These are phyloP conservation scores for Anabacerthia variegaticeps DNA, from an alignment of 2,797 vertebrate species.

Conservation along the genomic window DNA sequence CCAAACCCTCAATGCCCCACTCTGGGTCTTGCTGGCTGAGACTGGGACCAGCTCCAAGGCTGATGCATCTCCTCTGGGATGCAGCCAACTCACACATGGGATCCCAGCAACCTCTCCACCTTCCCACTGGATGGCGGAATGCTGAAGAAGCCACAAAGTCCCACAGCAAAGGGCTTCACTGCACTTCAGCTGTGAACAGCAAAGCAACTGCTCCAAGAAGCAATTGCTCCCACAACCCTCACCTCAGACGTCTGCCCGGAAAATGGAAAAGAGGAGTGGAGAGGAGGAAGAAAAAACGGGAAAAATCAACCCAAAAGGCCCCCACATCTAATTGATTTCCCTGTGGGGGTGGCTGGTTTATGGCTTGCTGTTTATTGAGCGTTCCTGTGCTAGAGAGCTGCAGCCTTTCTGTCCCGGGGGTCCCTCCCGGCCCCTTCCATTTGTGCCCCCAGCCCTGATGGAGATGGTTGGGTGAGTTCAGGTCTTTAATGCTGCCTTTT, in stretches of 20 bases:
- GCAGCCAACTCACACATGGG: rapidly evolving
- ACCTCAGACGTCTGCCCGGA: constrained; percentile 8
- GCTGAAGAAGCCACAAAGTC: not conserved
- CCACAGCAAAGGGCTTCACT: not conserved
- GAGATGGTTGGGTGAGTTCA: not conserved
- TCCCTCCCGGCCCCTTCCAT: not conserved
- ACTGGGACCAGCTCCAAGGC: not conserved
- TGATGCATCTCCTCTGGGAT: not conserved
- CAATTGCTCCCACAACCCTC: not conserved
- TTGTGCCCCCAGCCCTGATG: not conserved
- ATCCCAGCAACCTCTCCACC: not conserved
- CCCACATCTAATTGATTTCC: constrained; percentile 12
- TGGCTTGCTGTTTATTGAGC: not conserved
- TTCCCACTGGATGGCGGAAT: rapidly evolving
- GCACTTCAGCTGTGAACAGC: not conserved
- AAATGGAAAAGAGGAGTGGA: not conserved
- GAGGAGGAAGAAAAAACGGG: not conserved
- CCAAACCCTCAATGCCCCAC: rapidly evolving
- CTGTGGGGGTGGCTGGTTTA: not conserved
- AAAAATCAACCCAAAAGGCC: not conserved
- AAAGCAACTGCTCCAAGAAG: not conserved
- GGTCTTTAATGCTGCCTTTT: not conserved
- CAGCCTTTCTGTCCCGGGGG: not conserved
- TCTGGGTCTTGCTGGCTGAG: not conserved
- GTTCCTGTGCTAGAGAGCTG: not conserved